Conservation (phyloP, 2,113 vertebrate species). For the Dissostichus mawsoni region DNA sequence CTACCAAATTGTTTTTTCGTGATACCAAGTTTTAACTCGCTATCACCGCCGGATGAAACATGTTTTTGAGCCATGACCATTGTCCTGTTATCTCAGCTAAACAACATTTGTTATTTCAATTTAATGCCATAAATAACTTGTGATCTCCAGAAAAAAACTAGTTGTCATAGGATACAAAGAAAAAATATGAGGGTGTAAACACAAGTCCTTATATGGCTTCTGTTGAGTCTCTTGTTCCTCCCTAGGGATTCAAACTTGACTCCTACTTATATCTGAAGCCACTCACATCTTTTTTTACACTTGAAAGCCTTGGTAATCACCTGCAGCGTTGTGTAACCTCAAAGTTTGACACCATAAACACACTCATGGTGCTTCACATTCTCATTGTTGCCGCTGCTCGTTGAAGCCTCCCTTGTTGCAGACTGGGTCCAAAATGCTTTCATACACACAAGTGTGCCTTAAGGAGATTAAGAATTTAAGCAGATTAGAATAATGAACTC, state of each 20-base stretch:
- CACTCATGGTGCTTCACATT: conserved; percentile 24
- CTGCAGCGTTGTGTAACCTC: conserved; percentile 9
- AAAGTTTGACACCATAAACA: conserved; percentile 39
- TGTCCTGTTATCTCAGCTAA: too few relatives aligned
- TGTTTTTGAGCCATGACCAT: too few relatives aligned
- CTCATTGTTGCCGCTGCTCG: conserved; percentile 4
- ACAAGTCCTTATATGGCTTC: too few relatives aligned
- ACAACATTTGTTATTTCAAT: too few relatives aligned
- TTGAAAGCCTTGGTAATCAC: background rate
- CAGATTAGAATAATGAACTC: conserved; percentile 78
- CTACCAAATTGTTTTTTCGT: too few relatives aligned
- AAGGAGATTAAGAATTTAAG: conserved; percentile 72
- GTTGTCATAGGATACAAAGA: too few relatives aligned
- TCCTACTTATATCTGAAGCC: conserved; percentile 8
- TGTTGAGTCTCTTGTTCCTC: background rate
- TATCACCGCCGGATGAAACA: too few relatives aligned
- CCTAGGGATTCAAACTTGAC: conserved; percentile 20
- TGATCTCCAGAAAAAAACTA: too few relatives aligned
- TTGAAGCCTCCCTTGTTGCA: conserved; percentile 23
- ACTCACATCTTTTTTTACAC: background rate
- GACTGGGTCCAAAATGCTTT: conserved; percentile 60
- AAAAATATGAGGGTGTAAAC: too few relatives aligned
- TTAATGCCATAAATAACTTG: too few relatives aligned
- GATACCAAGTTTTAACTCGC: too few relatives aligned
- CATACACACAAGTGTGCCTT: conserved; percentile 69